These are phyloP conservation scores for Pammene fasciana DNA, from an alignment of 2,888 invertebrate genomes.

Conservation along the genomic window DNA sequence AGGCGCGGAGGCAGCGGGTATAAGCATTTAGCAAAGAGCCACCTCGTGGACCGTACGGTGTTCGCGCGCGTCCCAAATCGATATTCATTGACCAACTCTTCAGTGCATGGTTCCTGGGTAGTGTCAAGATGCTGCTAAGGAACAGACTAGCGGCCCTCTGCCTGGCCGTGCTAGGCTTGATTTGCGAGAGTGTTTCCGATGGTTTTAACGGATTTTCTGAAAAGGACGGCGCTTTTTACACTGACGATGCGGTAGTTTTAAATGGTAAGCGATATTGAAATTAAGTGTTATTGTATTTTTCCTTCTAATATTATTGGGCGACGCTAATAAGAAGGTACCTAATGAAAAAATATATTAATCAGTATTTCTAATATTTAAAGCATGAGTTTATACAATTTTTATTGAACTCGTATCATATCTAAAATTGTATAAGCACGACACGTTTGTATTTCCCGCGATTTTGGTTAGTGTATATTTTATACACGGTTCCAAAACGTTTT, in stretches of 20 bases:
- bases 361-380: too few species aligned
- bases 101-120: slow-evolving; percentile 26
- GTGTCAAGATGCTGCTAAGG: slow-evolving; percentile 59
- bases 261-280: slow-evolving; percentile 66
- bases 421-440: too few species aligned
- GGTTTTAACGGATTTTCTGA: slow-evolving; percentile 67
- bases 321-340: too few species aligned
- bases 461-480: too few species aligned
- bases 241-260: slow-evolving; percentile 77
- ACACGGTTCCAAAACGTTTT: too few species aligned
- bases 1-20: slow-evolving; percentile 67
- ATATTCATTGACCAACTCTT: slow-evolving; percentile 44
- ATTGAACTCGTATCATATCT: too few species aligned
- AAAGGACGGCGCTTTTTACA: slow-evolving; percentile 71
- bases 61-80: slow-evolving; percentile 58
- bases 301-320: not conserved
- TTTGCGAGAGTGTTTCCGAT: slow-evolving; percentile 64
- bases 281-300: not conserved
- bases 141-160: slow-evolving; percentile 61
- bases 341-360: too few species aligned
- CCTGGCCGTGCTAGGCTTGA: slow-evolving; percentile 60
- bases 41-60: slow-evolving; percentile 76
- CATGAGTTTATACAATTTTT: too few species aligned
- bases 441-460: too few species aligned
- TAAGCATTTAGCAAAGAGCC: slow-evolving; percentile 79